Base-by-base conservation (phyloP, 1,140 invertebrate genomes). In the Megathymus violae region DNA sequence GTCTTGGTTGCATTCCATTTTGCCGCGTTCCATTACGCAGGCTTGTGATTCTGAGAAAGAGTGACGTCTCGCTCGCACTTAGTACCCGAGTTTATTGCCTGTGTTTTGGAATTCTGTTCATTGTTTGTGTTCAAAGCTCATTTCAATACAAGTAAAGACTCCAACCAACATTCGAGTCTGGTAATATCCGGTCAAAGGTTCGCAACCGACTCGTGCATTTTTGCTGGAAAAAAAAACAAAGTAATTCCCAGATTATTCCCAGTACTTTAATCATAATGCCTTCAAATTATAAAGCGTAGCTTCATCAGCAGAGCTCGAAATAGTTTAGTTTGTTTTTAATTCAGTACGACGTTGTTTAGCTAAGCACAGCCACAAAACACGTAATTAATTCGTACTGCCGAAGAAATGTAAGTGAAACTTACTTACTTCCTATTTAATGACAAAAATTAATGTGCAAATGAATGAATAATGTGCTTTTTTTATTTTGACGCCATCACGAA, bases 51-150 rank as follows among this genome's bases (percentile, higher is more conserved):
- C 86, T 71, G 74, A 88, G 86, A 89, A 89, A 82, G 71, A 82
- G 48, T 70, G 81, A 84, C 73, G 80, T 87, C 83, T 80, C 71
- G 69, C 85, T 88, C 85, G 76, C 83, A 86, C 84, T 78, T 72
- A 81, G 69, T 76, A 81, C 69, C 74, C 69, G 69, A 78, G 65
- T 79, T 83, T 85, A 82, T 82, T 87, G 79, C 81, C 73, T 80
- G 73, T 85, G 83, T 88, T 87, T 86, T 77, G 85, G 77, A 87
- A 89, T 87, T 82, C 78, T 83, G 77, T 74, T 85, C 83, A 88
- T 89, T 88, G 85, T 89, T 86, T 85, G 79, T 76, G 74, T 67
- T 76, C 74, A 80, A 58, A 73, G 74, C 74, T 85, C 76, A 83
- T 85, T 87, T 85, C 77, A 85, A 86, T 83, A 80, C 73, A 78